Base-by-base conservation (phyloP, 2,797 vertebrate species). In the Lutjanus campechanus region DNA sequence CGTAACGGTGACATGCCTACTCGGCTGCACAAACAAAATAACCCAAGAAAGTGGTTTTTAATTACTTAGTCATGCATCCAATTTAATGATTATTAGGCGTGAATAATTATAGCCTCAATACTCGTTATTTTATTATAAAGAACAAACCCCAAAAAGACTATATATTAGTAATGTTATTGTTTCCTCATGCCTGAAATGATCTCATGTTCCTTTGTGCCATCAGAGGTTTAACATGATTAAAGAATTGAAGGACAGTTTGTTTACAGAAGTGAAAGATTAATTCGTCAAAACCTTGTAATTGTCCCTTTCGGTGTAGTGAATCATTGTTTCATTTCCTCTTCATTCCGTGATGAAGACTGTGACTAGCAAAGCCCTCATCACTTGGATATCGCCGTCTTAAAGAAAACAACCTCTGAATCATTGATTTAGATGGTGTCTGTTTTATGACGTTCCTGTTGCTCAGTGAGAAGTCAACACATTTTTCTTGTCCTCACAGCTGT, bases 331-430 rank as follows among this genome's bases (percentile, higher is more conserved):
- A 58, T 80, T 84, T 83, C 54, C 76, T 76, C 58, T 77, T 64
- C 54, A 79, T 87, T 85, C 60, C 17, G n/a, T 47, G 62, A 77
- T 72, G 70, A 80, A 63, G 71, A 76, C 63, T 13, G 61, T 87
- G 79, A 84, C 65, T 54, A 46, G 71, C 69, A 49, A 59, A 68
- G 63, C 60, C 41, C 49, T 83, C 70, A 36, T 81, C 68, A 36
- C 46, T 82, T n/a, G 7, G 41, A 79, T 12, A 72, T 71, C 73
- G 61, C 63, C n/a, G 19, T 77, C 43, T 76, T 12, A 17, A 75
- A 71, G 69, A 76, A 91, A 89, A 85, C 80, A 84, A 68, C 62
- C 67, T 85, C 74, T 91, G 81, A 91, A 76, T 91, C 84, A 89
- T 44, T 68, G 72, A 79, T 73, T 89, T 64, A 43, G 68, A 73